A percentile compares a stretch with the other conserved stretches of the same genome.
phyloP scores from a whole-genome alignment of 2,113 vertebrate species.

The Pterophyllum scalare region DNA sequence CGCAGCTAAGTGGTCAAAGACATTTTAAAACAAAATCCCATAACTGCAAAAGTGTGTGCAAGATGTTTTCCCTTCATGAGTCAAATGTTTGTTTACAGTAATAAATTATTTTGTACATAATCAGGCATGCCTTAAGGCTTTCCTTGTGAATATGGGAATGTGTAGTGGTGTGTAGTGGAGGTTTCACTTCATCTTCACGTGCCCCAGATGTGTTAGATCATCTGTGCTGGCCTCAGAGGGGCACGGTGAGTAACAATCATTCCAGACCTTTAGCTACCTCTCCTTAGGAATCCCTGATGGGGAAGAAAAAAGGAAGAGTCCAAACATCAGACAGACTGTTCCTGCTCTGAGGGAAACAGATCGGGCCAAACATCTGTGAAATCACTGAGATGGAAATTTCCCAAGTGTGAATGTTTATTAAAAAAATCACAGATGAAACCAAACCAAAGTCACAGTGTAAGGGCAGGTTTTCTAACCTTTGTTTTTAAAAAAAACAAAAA shows the following conservation, averaged over 20 bases:
- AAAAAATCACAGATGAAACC: conserved; percentile 36
- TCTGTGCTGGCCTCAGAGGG: conserved; percentile 47
- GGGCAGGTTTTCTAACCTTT: not conserved
- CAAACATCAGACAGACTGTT: conserved; percentile 59
- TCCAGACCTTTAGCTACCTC: conserved; percentile 67
- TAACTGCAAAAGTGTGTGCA: conserved; percentile 19
- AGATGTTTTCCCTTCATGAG: conserved; percentile 29
- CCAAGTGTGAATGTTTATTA: conserved; percentile 48
- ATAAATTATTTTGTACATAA: conserved; percentile 73
- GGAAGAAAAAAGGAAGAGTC: conserved; percentile 40
- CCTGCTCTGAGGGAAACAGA: conserved; percentile 51
- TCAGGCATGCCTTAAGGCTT: conserved; percentile 12
- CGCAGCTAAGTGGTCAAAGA: conserved; percentile 12
- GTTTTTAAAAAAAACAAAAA: not conserved
- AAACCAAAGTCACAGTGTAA: not conserved
- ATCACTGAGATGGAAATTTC: conserved; percentile 41
- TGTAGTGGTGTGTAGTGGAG: not conserved
- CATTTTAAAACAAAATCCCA: conserved; percentile 14
- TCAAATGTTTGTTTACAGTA: conserved; percentile 62
- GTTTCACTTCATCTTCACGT: not conserved
- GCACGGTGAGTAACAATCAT: conserved; percentile 65
- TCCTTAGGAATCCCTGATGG: conserved; percentile 57
- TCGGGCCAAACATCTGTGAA: conserved; percentile 73
- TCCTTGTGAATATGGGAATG: conserved; percentile 15
- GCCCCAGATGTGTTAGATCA: conserved; percentile 58